Percentiles rank a stretch among this genome's conserved stretches.
phyloP scores from a whole-genome alignment of 2,113 vertebrate genomes.

The Pelodiscus sinensis region DNA sequence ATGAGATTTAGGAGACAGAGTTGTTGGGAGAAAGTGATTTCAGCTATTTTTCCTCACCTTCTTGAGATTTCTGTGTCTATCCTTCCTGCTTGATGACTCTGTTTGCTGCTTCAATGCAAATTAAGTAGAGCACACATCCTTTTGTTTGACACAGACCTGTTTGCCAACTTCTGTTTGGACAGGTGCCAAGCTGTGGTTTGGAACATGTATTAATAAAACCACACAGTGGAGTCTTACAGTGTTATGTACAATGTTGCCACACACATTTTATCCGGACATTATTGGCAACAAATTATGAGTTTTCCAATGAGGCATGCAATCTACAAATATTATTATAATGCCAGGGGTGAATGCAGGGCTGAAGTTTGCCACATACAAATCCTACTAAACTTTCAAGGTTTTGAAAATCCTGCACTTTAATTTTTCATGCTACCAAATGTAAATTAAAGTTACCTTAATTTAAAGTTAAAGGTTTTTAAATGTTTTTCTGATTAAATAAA shows the following conservation, averaged over 20 bases:
- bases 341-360: neutral
- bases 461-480: constrained; percentile 10
- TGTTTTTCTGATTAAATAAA: constrained; percentile 30
- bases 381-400: constrained; percentile 37
- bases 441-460: constrained; percentile 18
- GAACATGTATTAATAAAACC: neutral
- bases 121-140: neutral
- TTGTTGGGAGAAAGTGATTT: neutral
- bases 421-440: constrained; percentile 40
- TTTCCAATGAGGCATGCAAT: neutral
- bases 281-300: neutral
- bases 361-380: neutral
- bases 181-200: neutral
- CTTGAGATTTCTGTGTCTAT: neutral
- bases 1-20: neutral
- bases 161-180: neutral
- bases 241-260: neutral
- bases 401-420: constrained; percentile 45
- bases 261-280: neutral
- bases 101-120: neutral
- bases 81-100: neutral
- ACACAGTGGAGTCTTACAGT: neutral
- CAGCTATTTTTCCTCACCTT: neutral
- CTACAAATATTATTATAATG: neutral
- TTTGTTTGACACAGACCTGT: neutral